Evolutionary conservation across 2,113 vertebrate genomes (phyloP), one percentile per base, ranked within the genome.

Genomic region (Sinosuthora webbiana): DNA sequence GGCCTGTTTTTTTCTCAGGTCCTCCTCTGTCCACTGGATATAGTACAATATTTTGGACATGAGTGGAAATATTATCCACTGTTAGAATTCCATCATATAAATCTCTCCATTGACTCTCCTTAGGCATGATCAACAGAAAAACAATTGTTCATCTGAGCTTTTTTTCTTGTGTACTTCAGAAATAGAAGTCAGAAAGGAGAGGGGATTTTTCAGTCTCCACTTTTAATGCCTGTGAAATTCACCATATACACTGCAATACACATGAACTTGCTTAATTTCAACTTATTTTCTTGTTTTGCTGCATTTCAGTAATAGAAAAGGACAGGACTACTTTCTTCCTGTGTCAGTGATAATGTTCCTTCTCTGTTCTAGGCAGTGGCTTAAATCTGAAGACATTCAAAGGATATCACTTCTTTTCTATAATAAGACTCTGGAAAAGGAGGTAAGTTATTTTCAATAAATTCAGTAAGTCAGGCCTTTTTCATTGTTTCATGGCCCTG

Each of bases 361-460:
- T 97, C 83, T 77, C 63, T 84, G 24, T 97, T 96, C 37, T 87
- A 99, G 99, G 96, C 99, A 99, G 68, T 99, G 99, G 99, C 98
- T 99, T 59, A 99, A 99, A 96, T 99, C 99, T 28, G 99, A 99
- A 94, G 99, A 99, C 88, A 99, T 99, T 96, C 99, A 99, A 96
- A 99, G 99, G 98, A 99, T 99, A 98, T 99, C 99, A 6, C 97
- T 99, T 92, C 98, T 99, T 96, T 99, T 99, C 97, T 99, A 99
- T 90, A 99, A 99, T 96, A 99, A 99, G 97, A 97, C 98, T 47
- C 97, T 99, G 91, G 99, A 99, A 95, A 99, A 99, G 96, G 99
- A 99, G 98, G 99, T 99, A 98, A 98, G 95, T 93, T 86, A 23
- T 78, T 94, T 96, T 89, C 55, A 41, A 2, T 31, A 19, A 60